Evolutionary conservation across 2,888 invertebrate genomes (phyloP), one percentile per base, ranked within the genome.

Genomic region (Tiphia femorata): DNA sequence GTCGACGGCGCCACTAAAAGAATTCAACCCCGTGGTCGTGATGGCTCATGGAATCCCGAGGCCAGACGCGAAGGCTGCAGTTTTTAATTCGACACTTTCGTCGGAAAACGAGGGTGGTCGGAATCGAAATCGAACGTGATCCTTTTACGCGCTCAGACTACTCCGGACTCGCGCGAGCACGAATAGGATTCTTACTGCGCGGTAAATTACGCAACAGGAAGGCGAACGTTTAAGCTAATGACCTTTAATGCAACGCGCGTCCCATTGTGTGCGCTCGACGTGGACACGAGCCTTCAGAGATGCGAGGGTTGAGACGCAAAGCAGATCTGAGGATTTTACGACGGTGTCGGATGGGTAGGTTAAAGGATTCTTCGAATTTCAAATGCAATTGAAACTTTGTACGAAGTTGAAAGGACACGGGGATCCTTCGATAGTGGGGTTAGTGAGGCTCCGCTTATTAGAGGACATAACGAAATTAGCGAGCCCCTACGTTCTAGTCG

Each of bases 211-310:
- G 71, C 71, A 75, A 72, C 70, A 70, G 72, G 75, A 73, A 73
- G 69, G 55, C 67, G 62, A 68, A 69, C 70, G 65, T 69, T 75
- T 69, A 70, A 73, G 73, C 67, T 75, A 73, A 75, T 75, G 70
- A 71, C 65, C 65, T 72, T 72, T 73, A 73, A 75, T 70, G 65
- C 62, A 72, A 64, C 67, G 64, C 65, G n/a, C n/a, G n/a, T n/a
- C 70, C 72, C 59, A 75, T 73, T 72, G 73, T 73, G 40, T 33
- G 47, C n/a, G n/a, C n/a, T n/a, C 54, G 44, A 47, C 59, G 68
- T 58, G 54, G 56, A 20, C 35, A 64, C 51, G 52, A 50, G 41
- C 47, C 41, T 38, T 54, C 56, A 53, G 54, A 63, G 58, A 63
- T 50, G 63, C 61, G 67, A 65, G 64, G 55, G 59, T 62, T 62